Base-by-base conservation (phyloP, 2,113 vertebrate genomes). In the Xenus cinereus region DNA sequence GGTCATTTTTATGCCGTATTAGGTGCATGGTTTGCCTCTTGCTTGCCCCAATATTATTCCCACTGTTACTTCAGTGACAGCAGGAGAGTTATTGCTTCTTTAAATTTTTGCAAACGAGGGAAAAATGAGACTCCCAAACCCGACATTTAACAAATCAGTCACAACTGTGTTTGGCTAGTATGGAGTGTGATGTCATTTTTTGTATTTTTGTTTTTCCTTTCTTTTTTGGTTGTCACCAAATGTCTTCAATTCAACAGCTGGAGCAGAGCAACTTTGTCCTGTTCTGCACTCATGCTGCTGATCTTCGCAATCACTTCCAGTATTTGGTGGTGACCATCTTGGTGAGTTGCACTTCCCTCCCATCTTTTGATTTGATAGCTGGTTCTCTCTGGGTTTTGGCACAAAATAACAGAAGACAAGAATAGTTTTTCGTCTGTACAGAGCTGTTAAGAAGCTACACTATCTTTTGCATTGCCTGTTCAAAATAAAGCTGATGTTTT, bases 221-320 rank as follows among this genome's bases (percentile, higher is more conserved):
- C 12, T 85, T 59, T 74, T 87, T 66, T 82, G 53, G 5, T 76
- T 41, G 19, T 92, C 56, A 71, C 27, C 56, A 75, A 90, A 92
- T 76, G 24, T 80, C 71, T 78, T 84, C 26, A 39, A 91, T 92
- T 85, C 63, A 46, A 97, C 95, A 99, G 99, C 97, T 99, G 97
- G 98, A 99, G 50, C 99, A 99, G 97, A 99, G 98, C 96, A 99
- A 99, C 97, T 99, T 99, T 76, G 99, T 99, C 95, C 98, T 99
- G 48, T 99, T 99, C 98, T 99, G 99, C 96, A 99, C 98, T 16
- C 99, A 99, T 0, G 99, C 99, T 10, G 98, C 98, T 17, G 97
- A 97, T 94, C 98, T 99, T 63, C 98, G 97, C 43, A 98, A 98
- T 67, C 99, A 99, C 79, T 98, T 99, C 97, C 99, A 99, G 97